Base-by-base conservation (phyloP, 2,113 vertebrate genomes). In the Thymallus thymallus region DNA sequence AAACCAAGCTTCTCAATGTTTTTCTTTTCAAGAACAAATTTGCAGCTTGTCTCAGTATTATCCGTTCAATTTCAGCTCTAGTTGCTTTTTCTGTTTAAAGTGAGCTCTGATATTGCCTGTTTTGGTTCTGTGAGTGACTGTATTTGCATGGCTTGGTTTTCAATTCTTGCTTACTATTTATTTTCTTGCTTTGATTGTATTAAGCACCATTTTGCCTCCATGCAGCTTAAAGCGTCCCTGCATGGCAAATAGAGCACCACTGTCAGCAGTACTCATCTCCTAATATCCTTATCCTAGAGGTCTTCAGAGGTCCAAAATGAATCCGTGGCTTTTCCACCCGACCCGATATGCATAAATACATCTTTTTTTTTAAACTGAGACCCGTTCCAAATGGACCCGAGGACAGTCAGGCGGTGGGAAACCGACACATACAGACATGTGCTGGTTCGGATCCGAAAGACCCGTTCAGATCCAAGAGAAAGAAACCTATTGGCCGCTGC, bases 1-100 rank as follows among this genome's bases (percentile, higher is more conserved):
- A 86, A 86, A 80, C 79, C 84, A 79, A 89, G 91, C 81, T 91
- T 94, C 87, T 79, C 45, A 76, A 90, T 93, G 74, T 73, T 84
- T 83, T 91, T 86, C 81, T 62, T 85, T 80, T 76, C 81, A 73
- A 73, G 76, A 66, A 80, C 78, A 86, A 83, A 62, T 4, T 82
- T 88, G 80, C 86, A 78, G 85, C 93, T 94, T 88, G 24, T 86
- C 91, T 88, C 66, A 88, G 74, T 92, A 89, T 88, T 89, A 80
- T 88, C 75, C 84, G 86, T 90, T 92, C 86, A 6, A 6, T 73
- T 84, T 80, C 76, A 75, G 82, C 82, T 85, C 69, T 84, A 83
- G 79, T 72, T 48, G 85, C 81, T 30, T 45, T 71, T 80, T 85
- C 75, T 22, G 23, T 45, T 32, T 69, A 67, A 55, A 76, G 30